phyloP scores from a whole-genome alignment of 1,140 invertebrate genomes.

The Gonatopus flavifemur region DNA sequence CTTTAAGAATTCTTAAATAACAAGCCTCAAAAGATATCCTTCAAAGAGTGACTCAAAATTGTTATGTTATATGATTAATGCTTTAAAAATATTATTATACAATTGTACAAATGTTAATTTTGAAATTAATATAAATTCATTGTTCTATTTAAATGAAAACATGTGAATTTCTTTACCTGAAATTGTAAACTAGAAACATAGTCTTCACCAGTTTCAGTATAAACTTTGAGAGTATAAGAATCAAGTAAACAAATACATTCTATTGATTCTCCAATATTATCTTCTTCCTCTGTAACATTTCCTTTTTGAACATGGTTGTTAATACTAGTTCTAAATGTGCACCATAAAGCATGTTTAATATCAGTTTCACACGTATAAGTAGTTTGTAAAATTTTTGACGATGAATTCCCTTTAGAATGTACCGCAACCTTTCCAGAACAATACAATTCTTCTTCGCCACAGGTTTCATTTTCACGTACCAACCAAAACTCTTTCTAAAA shows the following conservation, averaged over 20 bases:
- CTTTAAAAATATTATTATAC: not conserved
- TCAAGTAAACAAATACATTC: constrained; percentile 75
- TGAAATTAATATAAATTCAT: not conserved
- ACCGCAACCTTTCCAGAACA: constrained; percentile 81
- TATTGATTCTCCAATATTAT: constrained; percentile 41
- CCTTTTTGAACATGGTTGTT: constrained; percentile 53
- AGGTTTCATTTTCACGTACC: constrained; percentile 59
- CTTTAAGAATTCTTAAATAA: no score
- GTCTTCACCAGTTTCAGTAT: constrained; percentile 78
- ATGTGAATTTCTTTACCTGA: constrained; percentile 77
- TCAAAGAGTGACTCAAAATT: no score
- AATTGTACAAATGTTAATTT: constrained; percentile 5
- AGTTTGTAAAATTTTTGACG: constrained; percentile 56
- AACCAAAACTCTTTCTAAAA: constrained; percentile 69
- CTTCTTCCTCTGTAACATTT: constrained; percentile 36
- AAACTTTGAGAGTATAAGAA: constrained; percentile 75
- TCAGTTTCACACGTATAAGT: constrained; percentile 78
- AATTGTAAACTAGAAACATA: constrained; percentile 83
- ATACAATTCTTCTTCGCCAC: constrained; percentile 85
- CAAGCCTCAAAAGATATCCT: no score
- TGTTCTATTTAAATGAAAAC: no score
- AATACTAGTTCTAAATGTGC: constrained; percentile 67
- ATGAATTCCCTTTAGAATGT: constrained; percentile 68
- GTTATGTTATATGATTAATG: constrained; percentile 1
- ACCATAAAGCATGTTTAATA: constrained; percentile 82